Conservation (phyloP, 1,140 invertebrate species). For the Caenorhabditis tropicalis region DNA sequence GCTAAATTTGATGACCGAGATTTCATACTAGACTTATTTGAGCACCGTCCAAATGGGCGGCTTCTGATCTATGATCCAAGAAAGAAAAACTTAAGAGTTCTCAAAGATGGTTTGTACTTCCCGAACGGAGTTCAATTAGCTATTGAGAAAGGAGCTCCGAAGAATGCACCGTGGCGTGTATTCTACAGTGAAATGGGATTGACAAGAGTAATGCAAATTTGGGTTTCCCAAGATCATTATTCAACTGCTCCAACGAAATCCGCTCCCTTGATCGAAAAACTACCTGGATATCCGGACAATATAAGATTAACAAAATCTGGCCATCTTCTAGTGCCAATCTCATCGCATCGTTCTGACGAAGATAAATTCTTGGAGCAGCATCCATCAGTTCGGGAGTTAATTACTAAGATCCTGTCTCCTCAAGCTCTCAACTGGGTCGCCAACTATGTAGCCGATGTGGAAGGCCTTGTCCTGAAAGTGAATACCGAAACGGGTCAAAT, state of each 20-base stretch:
- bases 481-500: conserved; percentile 47
- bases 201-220: conserved; percentile 40
- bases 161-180: conserved; percentile 23
- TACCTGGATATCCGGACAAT: conserved; percentile 60
- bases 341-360: background rate
- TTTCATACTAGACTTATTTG: conserved; percentile 47
- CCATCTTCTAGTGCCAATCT: conserved; percentile 35
- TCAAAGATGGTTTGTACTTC: conserved; percentile 44
- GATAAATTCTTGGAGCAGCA: conserved; percentile 28
- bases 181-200: conserved; percentile 50
- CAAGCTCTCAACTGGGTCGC: conserved; percentile 31
- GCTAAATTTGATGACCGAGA: conserved; percentile 53
- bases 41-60: conserved; percentile 54
- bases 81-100: conserved; percentile 19
- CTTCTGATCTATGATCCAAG: conserved; percentile 50
- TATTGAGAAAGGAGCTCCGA: conserved; percentile 28
- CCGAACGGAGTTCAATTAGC: conserved; percentile 47
- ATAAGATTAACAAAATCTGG: conserved; percentile 50
- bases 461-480: conserved; percentile 49
- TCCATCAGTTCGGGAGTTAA: conserved; percentile 33
- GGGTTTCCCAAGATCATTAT: conserved; percentile 15
- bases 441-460: background rate
- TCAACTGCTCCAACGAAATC: background rate
- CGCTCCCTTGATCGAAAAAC: conserved; percentile 45
- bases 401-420: conserved; percentile 42